phyloP scores from a whole-genome alignment of 2,888 invertebrate species.

The Nemapogon koenigi region DNA sequence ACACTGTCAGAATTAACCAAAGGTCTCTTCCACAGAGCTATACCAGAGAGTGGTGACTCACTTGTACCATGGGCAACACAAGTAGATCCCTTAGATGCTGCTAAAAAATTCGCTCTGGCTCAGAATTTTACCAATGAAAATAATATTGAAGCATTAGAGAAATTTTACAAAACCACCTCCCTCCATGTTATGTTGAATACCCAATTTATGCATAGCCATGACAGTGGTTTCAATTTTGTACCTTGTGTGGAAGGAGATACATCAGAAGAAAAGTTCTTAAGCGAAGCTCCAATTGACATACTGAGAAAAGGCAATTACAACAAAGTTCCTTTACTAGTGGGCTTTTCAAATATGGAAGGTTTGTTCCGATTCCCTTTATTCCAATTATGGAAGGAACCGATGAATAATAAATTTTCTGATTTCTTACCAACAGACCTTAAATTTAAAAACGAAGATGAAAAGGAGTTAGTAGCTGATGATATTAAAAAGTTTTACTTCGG shows the following conservation, averaged over 20 bases:
- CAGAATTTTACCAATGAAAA: slow-evolving; percentile 23
- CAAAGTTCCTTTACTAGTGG: slow-evolving; percentile 29
- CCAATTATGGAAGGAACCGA: slow-evolving; percentile 5
- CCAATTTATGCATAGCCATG: slow-evolving; percentile 5
- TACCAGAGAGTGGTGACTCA: slow-evolving; percentile 31
- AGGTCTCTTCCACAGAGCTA: slow-evolving; percentile 33
- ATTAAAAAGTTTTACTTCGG: slow-evolving; percentile 10
- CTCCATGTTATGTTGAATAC: slow-evolving; percentile 21
- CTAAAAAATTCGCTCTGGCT: slow-evolving; percentile 26
- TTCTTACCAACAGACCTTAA: slow-evolving; percentile 5
- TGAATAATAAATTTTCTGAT: slow-evolving; percentile 12
- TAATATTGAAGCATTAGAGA: slow-evolving; percentile 26
- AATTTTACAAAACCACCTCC: slow-evolving; percentile 27
- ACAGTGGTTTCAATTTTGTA: slow-evolving; percentile 10
- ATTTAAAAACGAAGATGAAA: slow-evolving; percentile 5
- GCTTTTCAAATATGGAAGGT: slow-evolving; percentile 30
- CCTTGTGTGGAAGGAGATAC: slow-evolving; percentile 9
- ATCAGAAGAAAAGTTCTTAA: slow-evolving; percentile 23
- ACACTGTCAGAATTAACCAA: slow-evolving; percentile 28
- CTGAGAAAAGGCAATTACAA: slow-evolving; percentile 25
- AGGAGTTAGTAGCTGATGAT: not conserved
- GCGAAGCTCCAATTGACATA: slow-evolving; percentile 26
- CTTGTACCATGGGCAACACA: slow-evolving; percentile 25
- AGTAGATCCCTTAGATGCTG: slow-evolving; percentile 28
- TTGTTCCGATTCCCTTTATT: slow-evolving; percentile 6